Base-by-base conservation (phyloP, 2,888 invertebrate species). In the Cactoblastis cactorum region DNA sequence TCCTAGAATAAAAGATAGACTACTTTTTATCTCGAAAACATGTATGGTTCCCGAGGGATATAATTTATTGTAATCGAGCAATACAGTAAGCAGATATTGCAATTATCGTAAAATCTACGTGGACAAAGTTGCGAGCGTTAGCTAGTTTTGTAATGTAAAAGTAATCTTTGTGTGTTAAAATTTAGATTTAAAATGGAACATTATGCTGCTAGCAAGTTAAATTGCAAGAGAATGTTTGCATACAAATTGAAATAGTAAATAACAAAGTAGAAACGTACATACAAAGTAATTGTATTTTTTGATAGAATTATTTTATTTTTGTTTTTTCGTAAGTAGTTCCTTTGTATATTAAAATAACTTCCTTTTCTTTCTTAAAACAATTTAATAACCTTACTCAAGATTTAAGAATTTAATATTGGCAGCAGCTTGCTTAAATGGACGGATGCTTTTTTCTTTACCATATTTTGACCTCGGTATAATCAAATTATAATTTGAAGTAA, bases 351-450 rank as follows among this genome's bases (percentile, higher is more conserved):
- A 59, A 57, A 51, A 49, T 39, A 15, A 41, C 22, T 34, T 34
- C 22, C 12, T 34, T 41, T 22, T 49, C 28, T 49, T 49, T 12
- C 8, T 19, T 57, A 54, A 58, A 63, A 64, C 65, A 72, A 70
- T 74, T 74, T 73, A 69, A 70, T 72, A 64, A 53, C 63, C 64
- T 64, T 69, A 67, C 53, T 60, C 63, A 68, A 74, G 72, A 74
- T 78, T 80, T 78, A 74, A 74, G 78, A 81, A 80, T 82, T 78
- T 82, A 83, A 83, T 83, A 83, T 81, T 72, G 74, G 80, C 69
- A 77, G 76, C 82, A 80, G 80, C 80, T 80, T 81, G 80, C 71
- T 71, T 72, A 67, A 80, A 80, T 80, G 77, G 75, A 71, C 65
- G 69, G 71, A 70, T 74, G 73, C 68, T 77, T 77, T 73, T 77